Evolutionary conservation across 2,888 invertebrate species (phyloP).

Genomic region (Xylocampa areola): DNA sequence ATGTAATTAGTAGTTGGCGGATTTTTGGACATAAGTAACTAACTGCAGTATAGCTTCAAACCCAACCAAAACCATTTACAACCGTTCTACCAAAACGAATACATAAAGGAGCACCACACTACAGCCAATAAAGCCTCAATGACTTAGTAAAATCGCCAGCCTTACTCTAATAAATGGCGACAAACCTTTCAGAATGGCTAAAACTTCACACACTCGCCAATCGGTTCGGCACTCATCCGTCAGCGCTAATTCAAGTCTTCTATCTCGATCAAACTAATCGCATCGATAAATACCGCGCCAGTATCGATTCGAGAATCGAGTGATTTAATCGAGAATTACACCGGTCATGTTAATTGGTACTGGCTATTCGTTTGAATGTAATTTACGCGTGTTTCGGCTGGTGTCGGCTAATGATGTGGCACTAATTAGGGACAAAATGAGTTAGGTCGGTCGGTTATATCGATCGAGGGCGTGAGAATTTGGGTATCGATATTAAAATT

Average conservation of each 20-base stretch:
- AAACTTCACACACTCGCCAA: slow-evolving; percentile 61
- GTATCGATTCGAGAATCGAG: slow-evolving; percentile 70
- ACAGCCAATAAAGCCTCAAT: slow-evolving; percentile 49
- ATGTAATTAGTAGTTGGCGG: no score
- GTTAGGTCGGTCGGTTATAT: slow-evolving; percentile 36
- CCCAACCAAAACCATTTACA: slow-evolving; percentile 22
- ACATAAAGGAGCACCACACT: slow-evolving; percentile 23
- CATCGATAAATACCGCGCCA: slow-evolving; percentile 75
- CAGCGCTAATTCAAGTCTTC: slow-evolving; percentile 78
- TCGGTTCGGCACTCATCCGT: slow-evolving; percentile 71
- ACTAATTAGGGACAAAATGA: slow-evolving; percentile 51
- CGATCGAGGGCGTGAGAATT: slow-evolving; percentile 35
- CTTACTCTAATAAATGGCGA: slow-evolving; percentile 52
- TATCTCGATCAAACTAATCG: slow-evolving; percentile 80
- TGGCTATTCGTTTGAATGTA: slow-evolving; percentile 51
- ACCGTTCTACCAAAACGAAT: background rate
- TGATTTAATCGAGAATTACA: slow-evolving; percentile 66
- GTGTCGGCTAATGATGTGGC: slow-evolving; percentile 51
- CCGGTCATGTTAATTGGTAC: slow-evolving; percentile 58
- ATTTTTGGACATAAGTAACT: no score
- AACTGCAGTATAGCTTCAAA: no score
- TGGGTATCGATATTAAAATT: background rate
- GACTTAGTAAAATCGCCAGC: slow-evolving; percentile 53
- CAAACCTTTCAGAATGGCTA: slow-evolving; percentile 45
- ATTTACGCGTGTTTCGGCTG: slow-evolving; percentile 55